Evolutionary conservation across 2,113 vertebrate species (phyloP).

Genomic region (Eonycteris spelaea): DNA sequence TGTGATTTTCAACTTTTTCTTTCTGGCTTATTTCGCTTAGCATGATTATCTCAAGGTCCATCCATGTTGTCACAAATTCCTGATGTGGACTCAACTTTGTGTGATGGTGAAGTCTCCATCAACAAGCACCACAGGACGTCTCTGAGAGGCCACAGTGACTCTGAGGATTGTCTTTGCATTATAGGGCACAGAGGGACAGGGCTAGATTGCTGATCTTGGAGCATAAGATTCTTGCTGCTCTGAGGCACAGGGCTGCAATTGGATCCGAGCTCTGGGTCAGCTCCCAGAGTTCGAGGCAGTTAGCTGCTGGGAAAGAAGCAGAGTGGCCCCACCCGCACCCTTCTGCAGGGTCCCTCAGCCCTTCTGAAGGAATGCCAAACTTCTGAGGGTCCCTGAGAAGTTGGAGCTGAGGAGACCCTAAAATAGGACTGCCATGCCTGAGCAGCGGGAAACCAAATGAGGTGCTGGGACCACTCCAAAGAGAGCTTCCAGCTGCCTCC

Average conservation of each 20-base stretch:
- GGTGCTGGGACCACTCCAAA: fast-evolving
- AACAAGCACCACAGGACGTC: fast-evolving
- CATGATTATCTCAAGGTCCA: too few species aligned
- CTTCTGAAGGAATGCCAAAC: background rate
- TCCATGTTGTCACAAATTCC: too few species aligned
- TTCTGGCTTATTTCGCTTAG: too few species aligned
- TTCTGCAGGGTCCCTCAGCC: background rate
- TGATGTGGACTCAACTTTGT: fast-evolving
- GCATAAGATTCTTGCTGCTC: background rate
- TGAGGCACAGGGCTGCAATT: background rate
- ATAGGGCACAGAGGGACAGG: fast-evolving
- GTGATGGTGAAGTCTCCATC: background rate
- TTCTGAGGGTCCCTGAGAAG: background rate
- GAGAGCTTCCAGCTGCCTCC: background rate
- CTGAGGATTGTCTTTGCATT: background rate
- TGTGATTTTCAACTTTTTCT: too few species aligned
- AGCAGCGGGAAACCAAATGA: background rate
- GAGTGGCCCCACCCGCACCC: fast-evolving
- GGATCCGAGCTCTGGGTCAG: background rate
- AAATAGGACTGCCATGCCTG: too few species aligned
- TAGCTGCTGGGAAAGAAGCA: background rate
- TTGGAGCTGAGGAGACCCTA: background rate
- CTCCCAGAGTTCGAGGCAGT: too few species aligned
- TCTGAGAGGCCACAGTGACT: background rate
- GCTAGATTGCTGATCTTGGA: too few species aligned